Base-by-base conservation (phyloP, 2,797 vertebrate species). In the Eulemur mongoz region DNA sequence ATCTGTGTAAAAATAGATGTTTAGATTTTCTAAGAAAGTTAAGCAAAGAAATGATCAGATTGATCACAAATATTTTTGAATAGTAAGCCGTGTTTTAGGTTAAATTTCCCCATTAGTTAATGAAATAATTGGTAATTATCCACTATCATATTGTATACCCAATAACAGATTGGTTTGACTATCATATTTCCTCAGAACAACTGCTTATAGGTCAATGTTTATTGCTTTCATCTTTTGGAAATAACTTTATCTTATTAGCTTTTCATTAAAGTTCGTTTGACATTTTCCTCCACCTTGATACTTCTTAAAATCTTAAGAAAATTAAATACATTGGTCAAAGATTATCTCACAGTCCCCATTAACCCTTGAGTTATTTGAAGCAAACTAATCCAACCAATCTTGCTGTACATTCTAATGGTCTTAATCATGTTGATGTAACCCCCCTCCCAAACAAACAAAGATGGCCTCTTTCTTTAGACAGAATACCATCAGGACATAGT, bases 51-150 rank as follows among this genome's bases (percentile, higher is more conserved):
- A 80, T 86, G 2, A 73, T 84, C 10, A 70, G 3, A 54, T 43
- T 54, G 67, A 83, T 91, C 20, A 91, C 95, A 87, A 90, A 59
- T 30, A 84, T n/a, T 50, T 93, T 89, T 89, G 32, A 69, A 65
- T 86, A 32, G 54, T 70, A 50, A 69, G 48, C 91, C 59, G 63
- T 9, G 38, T 23, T 54, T 79, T 61, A 52, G 84, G 1, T 67
- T 43, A 73, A 35, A 79, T 38, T 30, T 59, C 13, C n/a, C 84
- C 63, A 48, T 35, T 63, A 5, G 9, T 40, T 94, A 63, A 70
- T 81, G 57, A 81, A 86, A 43, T 72, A 80, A n/a, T 14, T 50
- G 20, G 4, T 25, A 54, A 84, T 43, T 80, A 63, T 9, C 4
- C 20, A 22, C 12, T 89, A 5, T 50, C 4, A 10, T 59, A 54